Percentiles rank a stretch among this genome's conserved stretches.
These are phyloP conservation scores for Rotaria magnacalcarata DNA, from an alignment of 2,888 invertebrate species.

Conservation along the genomic window DNA sequence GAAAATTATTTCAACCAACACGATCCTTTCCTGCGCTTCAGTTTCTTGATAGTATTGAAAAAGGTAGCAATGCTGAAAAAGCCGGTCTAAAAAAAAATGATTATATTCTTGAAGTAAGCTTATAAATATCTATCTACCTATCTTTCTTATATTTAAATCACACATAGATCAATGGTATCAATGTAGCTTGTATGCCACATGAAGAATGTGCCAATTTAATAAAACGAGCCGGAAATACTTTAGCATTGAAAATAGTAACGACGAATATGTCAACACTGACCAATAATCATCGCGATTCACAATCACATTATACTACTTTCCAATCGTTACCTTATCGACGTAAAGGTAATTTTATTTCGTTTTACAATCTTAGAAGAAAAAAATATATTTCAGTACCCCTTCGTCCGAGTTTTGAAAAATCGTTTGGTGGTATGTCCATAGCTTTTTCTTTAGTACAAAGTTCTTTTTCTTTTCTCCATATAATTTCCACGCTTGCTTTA, in stretches of 20 bases:
- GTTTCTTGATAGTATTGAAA: constrained; percentile 44
- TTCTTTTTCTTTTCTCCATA: not conserved
- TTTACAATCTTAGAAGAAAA: not conserved
- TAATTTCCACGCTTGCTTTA: not conserved
- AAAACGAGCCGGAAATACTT: constrained; percentile 43
- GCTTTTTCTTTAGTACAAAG: not conserved
- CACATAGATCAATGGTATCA: constrained; percentile 34
- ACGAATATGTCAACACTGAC: not conserved
- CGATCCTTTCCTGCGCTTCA: constrained; percentile 42
- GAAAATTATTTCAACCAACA: constrained; percentile 41
- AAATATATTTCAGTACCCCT: not conserved
- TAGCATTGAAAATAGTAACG: constrained; percentile 40
- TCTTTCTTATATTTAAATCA: not conserved
- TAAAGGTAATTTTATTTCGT: not conserved
- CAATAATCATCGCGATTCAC: not conserved
- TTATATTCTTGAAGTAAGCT: constrained; percentile 40
- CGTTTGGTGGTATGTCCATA: not conserved
- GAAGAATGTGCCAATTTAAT: constrained; percentile 45
- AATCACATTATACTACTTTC: not conserved
- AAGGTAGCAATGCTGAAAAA: constrained; percentile 43
- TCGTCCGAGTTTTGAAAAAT: not conserved
- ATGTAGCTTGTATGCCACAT: constrained; percentile 42
- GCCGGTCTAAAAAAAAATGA: constrained; percentile 44
- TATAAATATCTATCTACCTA: not conserved
- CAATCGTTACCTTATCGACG: constrained; percentile 25